Conservation (phyloP, 2,888 invertebrate species). For the Oxytorus armatus region DNA sequence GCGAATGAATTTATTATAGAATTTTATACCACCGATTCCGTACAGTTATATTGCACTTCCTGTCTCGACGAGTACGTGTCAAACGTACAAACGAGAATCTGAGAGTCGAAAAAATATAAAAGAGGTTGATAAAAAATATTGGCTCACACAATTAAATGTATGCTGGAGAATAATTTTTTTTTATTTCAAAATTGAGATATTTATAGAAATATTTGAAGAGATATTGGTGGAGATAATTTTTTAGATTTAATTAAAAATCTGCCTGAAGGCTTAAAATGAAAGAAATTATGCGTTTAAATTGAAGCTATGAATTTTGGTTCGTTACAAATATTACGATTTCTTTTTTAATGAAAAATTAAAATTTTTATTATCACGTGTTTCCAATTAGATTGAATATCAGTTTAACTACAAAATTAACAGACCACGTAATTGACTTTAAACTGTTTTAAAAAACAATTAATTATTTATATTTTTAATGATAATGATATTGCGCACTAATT, state of each 20-base stretch:
- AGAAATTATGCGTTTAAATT: no score
- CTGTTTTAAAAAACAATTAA: conserved; percentile 1
- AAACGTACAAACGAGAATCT: conserved; percentile 27
- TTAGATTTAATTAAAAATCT: not conserved
- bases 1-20: not conserved
- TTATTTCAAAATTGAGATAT: not conserved
- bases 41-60: conserved; percentile 69
- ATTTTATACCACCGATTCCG: conserved; percentile 40
- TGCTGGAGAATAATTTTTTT: not conserved
- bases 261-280: no score
- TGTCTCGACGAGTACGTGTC: conserved; percentile 52
- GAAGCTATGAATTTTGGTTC: no score
- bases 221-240: not conserved
- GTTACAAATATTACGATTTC: not conserved
- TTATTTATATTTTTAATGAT: conserved; percentile 9
- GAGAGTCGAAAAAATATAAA: conserved; percentile 17
- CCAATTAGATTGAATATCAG: not conserved
- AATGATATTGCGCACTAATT: conserved; percentile 7
- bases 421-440: not conserved
- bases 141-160: no score
- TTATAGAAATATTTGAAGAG: not conserved
- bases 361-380: not conserved
- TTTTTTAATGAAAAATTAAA: conserved; percentile 6
- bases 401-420: conserved; percentile 15
- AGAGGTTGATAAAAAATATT: conserved; percentile 8